Percentiles rank a stretch among this genome's conserved stretches.
Evolutionary conservation across 1,140 invertebrate genomes (phyloP).

Genomic region (Eciton burchellii): DNA sequence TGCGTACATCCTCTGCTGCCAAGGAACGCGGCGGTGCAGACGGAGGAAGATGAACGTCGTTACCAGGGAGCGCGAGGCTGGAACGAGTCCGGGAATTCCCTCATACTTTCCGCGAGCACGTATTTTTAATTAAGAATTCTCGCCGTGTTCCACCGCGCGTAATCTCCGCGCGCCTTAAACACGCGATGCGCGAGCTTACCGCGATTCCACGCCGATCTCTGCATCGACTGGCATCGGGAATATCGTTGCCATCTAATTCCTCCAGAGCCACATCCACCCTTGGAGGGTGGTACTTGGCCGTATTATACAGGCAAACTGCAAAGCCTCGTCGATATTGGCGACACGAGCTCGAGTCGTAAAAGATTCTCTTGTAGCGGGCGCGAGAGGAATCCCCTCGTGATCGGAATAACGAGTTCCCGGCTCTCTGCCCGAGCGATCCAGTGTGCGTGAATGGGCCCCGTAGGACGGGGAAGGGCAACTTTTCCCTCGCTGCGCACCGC

Average conservation of each 20-base stretch:
- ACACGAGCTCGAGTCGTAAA: slow-evolving; percentile 70
- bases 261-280: slow-evolving; percentile 2
- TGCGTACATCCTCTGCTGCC: not conserved
- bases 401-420: slow-evolving; percentile 71
- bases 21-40: not conserved
- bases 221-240: slow-evolving; percentile 23
- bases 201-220: not conserved
- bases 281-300: slow-evolving; percentile 1
- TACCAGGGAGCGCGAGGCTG: not conserved
- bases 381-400: slow-evolving; percentile 74
- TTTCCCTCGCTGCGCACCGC: slow-evolving; percentile 44
- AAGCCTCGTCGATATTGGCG: slow-evolving; percentile 73
- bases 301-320: slow-evolving; percentile 72
- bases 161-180: not conserved
- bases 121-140: slow-evolving; percentile 4
- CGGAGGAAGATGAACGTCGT: not conserved
- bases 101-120: not conserved
- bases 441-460: slow-evolving; percentile 71
- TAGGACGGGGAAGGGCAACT: slow-evolving; percentile 58
- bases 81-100: not conserved
- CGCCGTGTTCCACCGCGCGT: not conserved
- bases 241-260: slow-evolving; percentile 46
- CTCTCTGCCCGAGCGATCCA: slow-evolving; percentile 61
- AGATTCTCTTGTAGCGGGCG: slow-evolving; percentile 66
- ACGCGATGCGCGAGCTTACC: not conserved